Base-by-base conservation (phyloP, 2,797 vertebrate genomes). In the Sarcoramphus papa region DNA sequence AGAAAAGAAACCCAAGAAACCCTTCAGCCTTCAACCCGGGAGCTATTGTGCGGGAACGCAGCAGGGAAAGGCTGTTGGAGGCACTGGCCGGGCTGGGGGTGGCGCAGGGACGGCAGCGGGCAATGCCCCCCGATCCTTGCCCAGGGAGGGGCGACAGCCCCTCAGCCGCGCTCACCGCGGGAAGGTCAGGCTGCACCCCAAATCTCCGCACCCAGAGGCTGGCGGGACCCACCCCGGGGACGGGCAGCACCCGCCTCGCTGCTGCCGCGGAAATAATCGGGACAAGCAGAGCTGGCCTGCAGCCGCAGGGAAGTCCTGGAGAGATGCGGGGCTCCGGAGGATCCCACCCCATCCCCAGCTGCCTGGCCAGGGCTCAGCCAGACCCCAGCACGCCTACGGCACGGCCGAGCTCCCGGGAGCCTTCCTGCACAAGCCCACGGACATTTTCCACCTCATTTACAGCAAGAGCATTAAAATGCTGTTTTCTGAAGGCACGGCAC, bases 261-360 rank as follows among this genome's bases (percentile, higher is more conserved):
- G 9, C 56, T 74, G 69, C 20, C 1, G 1, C 4, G 12, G 56
- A 14, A 77, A 53, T 5, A 30, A 8, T 31, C 0, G 6, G 25
- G 43, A 9, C 2, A 3, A 53, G 51, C 57, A 14, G 31, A 25
- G 79, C 68, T 37, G 84, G 27, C 41, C 40, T 7, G 64, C 0
- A 4, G 2, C 0, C 1, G 10, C 51, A 13, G 60, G 35, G 57
- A 17, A 23, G 48, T 12, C 40, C 20, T 1, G 0, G 64, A 3
- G 59, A 33, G 35, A 35, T 0, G 2, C 0, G 13, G 59, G 77
- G 59, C 10, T 82, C 59, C 2, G 0, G 3, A 43, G 84, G 35
- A 54, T 67, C 83, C 67, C 91, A n/a, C 3, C 67, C 89, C 77
- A 21, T 3, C 40, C 69, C 53, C 89, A 35, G 63, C 54, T 3